Conservation (phyloP, 2,888 invertebrate genomes). For the Lampropteryx suffumata region DNA sequence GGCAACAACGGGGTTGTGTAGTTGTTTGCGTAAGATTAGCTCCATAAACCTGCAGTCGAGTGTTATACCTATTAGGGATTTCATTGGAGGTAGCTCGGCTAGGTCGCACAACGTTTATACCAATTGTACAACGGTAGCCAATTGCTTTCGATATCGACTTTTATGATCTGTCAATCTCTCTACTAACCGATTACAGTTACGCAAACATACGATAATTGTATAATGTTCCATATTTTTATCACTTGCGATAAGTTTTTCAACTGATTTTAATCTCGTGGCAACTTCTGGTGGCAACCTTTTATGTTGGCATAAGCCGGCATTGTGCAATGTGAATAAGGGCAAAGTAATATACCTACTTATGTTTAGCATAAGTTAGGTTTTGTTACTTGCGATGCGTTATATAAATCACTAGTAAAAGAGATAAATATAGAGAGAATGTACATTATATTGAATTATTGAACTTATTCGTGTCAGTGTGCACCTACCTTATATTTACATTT, state of each 20-base stretch:
- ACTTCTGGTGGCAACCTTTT: constrained; percentile 23
- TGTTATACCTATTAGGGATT: constrained; percentile 44
- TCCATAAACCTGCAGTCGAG: constrained; percentile 57
- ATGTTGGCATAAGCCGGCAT: too few relatives aligned
- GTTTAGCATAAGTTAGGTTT: too few relatives aligned
- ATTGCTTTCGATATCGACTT: constrained; percentile 30
- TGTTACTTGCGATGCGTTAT: too few relatives aligned
- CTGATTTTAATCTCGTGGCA: constrained; percentile 18
- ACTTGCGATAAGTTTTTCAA: constrained; percentile 23
- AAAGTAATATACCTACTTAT: too few relatives aligned
- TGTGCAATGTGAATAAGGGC: too few relatives aligned
- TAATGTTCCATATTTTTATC: constrained; percentile 34
- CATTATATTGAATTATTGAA: too few relatives aligned
- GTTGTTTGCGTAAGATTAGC: constrained; percentile 67
- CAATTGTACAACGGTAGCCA: constrained; percentile 18
- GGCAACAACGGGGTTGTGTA: constrained; percentile 40
- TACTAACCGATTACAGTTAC: constrained; percentile 33
- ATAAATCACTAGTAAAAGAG: too few relatives aligned
- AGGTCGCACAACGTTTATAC: constrained; percentile 30
- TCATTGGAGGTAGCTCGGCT: constrained; percentile 35
- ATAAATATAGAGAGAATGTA: too few relatives aligned
- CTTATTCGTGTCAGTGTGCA: too few relatives aligned
- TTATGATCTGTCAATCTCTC: constrained; percentile 40
- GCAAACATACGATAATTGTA: constrained; percentile 29
- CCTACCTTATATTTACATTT: too few relatives aligned